Evolutionary conservation across 2,797 vertebrate genomes (phyloP).

Genomic region (Arctocebus calabarensis): DNA sequence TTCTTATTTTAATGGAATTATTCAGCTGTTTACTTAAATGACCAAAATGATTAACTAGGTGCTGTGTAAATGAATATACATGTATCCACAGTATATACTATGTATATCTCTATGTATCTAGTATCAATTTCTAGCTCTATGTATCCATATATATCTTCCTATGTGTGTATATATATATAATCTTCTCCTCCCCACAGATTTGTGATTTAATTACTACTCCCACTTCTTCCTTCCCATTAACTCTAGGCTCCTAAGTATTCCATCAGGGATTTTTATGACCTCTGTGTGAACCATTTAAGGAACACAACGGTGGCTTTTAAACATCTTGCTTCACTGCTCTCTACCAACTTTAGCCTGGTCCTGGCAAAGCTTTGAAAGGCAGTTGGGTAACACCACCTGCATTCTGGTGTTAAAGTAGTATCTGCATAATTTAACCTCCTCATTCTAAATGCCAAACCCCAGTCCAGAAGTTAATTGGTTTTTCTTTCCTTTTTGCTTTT

Average conservation of each 20-base stretch:
- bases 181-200: background rate
- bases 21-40: conserved; percentile 40
- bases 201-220: conserved; percentile 68
- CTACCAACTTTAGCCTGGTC: conserved; percentile 63
- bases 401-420: conserved; percentile 80
- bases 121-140: conserved; percentile 18
- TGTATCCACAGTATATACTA: background rate
- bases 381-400: conserved; percentile 66
- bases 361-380: conserved; percentile 69
- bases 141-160: background rate
- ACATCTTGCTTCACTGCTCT: conserved; percentile 54
- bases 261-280: conserved; percentile 65
- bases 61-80: background rate
- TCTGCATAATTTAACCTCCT: conserved; percentile 80
- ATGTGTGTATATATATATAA: background rate
- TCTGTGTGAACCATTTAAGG: conserved; percentile 23
- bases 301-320: conserved; percentile 75
- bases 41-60: background rate
- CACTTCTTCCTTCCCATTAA: conserved; percentile 31
- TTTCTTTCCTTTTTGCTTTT: conserved; percentile 81
- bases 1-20: background rate
- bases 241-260: conserved; percentile 53
- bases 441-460: conserved; percentile 82
- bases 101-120: no score
- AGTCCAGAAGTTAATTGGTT: conserved; percentile 83